Evolutionary conservation across 1,140 invertebrate species (phyloP).

Genomic region (Drosophila kikkawai): DNA sequence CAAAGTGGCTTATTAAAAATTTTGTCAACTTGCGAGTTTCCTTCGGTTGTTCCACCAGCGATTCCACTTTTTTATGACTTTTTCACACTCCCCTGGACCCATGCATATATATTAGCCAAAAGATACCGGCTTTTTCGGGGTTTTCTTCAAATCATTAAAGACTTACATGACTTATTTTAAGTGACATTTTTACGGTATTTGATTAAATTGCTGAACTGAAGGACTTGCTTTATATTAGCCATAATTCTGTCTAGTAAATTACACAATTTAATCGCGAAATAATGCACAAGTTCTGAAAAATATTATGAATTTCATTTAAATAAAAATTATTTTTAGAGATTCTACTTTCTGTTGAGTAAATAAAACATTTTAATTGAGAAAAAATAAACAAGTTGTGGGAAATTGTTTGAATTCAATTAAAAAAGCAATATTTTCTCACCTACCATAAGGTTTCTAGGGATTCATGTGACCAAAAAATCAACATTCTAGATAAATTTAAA

Average conservation of each 20-base stretch:
- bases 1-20: constrained; percentile 82
- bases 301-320: neutral
- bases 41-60: constrained; percentile 27
- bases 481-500: no score
- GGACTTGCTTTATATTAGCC: no score
- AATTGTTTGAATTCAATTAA: no score
- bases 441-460: neutral
- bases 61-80: constrained; percentile 49
- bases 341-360: no score
- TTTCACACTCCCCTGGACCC: constrained; percentile 49
- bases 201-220: neutral
- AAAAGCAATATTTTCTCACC: neutral
- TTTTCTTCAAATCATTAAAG: constrained; percentile 22
- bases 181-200: neutral
- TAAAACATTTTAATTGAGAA: no score
- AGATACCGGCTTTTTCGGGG: neutral
- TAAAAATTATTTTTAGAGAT: neutral
- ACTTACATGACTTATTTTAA: neutral
- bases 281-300: no score
- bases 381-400: no score
- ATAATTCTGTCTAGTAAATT: neutral
- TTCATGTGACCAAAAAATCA: neutral
- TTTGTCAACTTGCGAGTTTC: constrained; percentile 78
- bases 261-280: neutral
- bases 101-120: constrained; percentile 47